A percentile compares a stretch with the other conserved stretches of the same genome.
Evolutionary conservation across 35 echinoderm and acorn worm species (phyloP).

Genomic region (Heliocidaris tuberculata): DNA sequence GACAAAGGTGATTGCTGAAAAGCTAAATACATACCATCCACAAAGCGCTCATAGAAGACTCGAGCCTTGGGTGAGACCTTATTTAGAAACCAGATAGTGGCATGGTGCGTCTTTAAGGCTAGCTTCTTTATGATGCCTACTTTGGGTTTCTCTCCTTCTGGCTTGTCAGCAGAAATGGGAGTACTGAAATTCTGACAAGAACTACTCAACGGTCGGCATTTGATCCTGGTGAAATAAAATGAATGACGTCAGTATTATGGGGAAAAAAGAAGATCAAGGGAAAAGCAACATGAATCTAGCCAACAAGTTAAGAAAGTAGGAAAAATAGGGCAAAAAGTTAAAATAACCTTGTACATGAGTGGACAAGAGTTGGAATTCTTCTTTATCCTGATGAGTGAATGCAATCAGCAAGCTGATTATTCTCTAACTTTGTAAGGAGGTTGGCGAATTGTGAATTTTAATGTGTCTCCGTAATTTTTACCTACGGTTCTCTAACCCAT

Average conservation of each 20-base stretch:
- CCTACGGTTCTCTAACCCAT: too few relatives aligned
- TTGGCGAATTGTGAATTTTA: too few relatives aligned
- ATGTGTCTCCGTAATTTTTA: too few relatives aligned
- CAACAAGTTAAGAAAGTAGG: too few relatives aligned
- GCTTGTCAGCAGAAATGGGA: neutral
- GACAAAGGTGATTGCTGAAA: neutral
- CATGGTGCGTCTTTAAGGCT: conserved; percentile 21
- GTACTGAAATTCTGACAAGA: neutral
- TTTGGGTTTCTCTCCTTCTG: conserved; percentile 20
- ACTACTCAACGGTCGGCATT: neutral
- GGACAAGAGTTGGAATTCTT: too few relatives aligned
- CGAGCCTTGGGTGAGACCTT: conserved; percentile 30
- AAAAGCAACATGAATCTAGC: too few relatives aligned
- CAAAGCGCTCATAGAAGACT: conserved; percentile 45
- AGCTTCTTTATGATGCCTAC: neutral
- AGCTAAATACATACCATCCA: conserved; percentile 14
- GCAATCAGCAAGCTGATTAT: too few relatives aligned
- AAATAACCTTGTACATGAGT: too few relatives aligned
- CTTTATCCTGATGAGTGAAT: too few relatives aligned
- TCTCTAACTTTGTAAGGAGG: too few relatives aligned
- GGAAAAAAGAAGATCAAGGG: too few relatives aligned
- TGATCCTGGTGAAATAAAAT: neutral
- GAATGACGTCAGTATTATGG: neutral
- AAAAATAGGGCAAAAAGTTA: too few relatives aligned
- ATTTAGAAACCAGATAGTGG: conserved; percentile 23